These are phyloP conservation scores for Cheiracanthium punctorium DNA, from an alignment of 2,888 invertebrate genomes.

Conservation along the genomic window DNA sequence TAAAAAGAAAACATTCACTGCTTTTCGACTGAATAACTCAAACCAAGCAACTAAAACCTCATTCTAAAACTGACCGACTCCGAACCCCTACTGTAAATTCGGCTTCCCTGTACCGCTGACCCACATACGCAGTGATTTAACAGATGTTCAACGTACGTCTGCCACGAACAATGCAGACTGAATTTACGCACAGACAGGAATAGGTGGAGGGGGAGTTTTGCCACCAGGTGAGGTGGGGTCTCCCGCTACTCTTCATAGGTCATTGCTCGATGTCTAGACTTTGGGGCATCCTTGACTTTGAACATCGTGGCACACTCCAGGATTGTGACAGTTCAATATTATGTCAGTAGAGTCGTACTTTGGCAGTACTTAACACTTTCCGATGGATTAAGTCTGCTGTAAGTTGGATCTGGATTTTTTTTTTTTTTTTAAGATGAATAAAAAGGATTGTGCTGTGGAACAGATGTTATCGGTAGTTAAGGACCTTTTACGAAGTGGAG, in stretches of 20 bases:
- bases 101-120: background rate
- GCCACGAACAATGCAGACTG: background rate
- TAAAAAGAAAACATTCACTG: too few relatives aligned
- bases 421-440: background rate
- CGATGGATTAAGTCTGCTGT: background rate
- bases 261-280: background rate
- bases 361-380: background rate
- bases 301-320: background rate
- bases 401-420: background rate
- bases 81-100: background rate
- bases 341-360: background rate
- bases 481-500: too few relatives aligned
- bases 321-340: background rate
- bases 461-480: too few relatives aligned
- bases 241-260: background rate
- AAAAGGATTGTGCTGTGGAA: too few relatives aligned
- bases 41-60: too few relatives aligned
- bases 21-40: too few relatives aligned
- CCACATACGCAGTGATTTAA: background rate
- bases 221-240: background rate
- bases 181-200: background rate
- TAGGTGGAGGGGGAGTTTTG: constrained; percentile 8
- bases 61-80: background rate
- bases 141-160: background rate
- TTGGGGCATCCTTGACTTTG: background rate